Base-by-base conservation (phyloP, 2,888 invertebrate genomes). In the Nephrocerus scutellatus region DNA sequence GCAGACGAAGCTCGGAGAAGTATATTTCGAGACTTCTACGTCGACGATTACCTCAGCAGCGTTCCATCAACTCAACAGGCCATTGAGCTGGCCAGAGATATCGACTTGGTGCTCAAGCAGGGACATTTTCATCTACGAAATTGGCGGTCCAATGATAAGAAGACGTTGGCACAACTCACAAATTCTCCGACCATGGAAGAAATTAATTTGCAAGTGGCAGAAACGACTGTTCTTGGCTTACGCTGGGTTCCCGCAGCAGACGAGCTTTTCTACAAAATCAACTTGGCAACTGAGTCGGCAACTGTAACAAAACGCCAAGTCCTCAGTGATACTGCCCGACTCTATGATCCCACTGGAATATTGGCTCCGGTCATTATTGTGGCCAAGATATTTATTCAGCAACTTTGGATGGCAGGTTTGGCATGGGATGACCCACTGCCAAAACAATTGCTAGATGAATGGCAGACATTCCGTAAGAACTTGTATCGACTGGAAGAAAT, bases 361-460 rank as follows among this genome's bases (percentile, higher is more conserved):
- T 18, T 44, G 39, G 44, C 38, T 8, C 35, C 38, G 10, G 41
- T 38, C n/a, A 37, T 44, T 5, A 37, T 40, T 18, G 40, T 32
- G 14, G 36, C 36, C 10, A 39, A 36, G n/a, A 1, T 43, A 18
- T 39, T 43, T 15, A 43, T 39, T 22, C 36, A 39, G 10, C 25
- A 30, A 8, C 32, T 39, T 10, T 39, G 33, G 30, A 21, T 20
- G 12, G 19, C 21, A 20, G 31, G 32, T n/a, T 40, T 36, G 24
- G 33, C 39, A 15, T 44, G 40, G 37, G 22, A 37, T 16, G 23
- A 25, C 14, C 37, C 37, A 24, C 24, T 43, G 6, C 32, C 43
- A 12, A 16, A 20, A 19, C 18, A 31, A 26, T 28, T 40, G 21
- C 28, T 33, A 3, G 29, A 22, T 9, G 40, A 36, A 30, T 44